A percentile compares a stretch with the other conserved stretches of the same genome.
Evolutionary conservation across 1,140 invertebrate genomes (phyloP).

Genomic region (Olivierus martensii): DNA sequence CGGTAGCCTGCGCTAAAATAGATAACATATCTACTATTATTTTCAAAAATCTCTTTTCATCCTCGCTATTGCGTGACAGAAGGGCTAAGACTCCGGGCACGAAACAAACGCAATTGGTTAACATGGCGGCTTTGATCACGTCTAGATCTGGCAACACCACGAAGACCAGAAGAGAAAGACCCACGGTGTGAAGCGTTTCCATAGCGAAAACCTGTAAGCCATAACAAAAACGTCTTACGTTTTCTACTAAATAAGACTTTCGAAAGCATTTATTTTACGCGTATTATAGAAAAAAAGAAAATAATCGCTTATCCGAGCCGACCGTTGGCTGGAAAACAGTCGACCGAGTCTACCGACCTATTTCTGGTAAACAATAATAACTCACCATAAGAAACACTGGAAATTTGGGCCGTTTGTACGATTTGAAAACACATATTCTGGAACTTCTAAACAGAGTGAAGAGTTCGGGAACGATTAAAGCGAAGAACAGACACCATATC

Average conservation of each 20-base stretch:
- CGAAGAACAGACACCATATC: constrained; percentile 81
- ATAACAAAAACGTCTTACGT: not conserved
- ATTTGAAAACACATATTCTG: constrained; percentile 80
- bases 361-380: not conserved
- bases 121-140: constrained; percentile 28
- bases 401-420: constrained; percentile 18
- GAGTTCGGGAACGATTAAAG: constrained; percentile 71
- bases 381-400: constrained; percentile 18
- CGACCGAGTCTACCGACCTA: not conserved
- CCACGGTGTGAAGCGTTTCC: constrained; percentile 31
- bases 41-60: constrained; percentile 17
- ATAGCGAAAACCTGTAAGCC: constrained; percentile 24
- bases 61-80: constrained; percentile 17
- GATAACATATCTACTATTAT: constrained; percentile 25
- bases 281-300: not conserved
- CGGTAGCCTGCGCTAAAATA: constrained; percentile 48
- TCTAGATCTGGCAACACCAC: constrained; percentile 32
- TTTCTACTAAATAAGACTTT: too few species aligned
- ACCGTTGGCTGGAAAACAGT: not conserved
- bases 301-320: not conserved
- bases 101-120: constrained; percentile 29
- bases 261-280: too few species aligned
- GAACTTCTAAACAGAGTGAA: constrained; percentile 68
- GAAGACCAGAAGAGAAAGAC: constrained; percentile 30
- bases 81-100: constrained; percentile 27